Conservation (phyloP, 2,113 vertebrate genomes). For the Poeciliopsis turrubarensis region DNA sequence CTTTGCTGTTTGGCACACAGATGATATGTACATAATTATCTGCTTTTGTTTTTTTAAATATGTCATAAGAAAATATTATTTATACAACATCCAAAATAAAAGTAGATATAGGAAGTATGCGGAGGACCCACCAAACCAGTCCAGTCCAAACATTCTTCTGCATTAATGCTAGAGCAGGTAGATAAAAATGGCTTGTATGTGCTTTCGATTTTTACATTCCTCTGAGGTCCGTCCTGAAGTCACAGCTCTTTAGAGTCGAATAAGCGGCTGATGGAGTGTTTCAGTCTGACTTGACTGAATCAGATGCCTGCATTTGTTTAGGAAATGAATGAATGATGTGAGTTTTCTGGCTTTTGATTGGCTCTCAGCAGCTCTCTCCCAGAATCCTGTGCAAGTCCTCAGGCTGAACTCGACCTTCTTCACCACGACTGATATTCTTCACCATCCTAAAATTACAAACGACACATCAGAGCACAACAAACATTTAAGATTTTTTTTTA, state of each 20-base stretch:
- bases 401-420: slow-evolving; percentile 84
- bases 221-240: slow-evolving; percentile 27
- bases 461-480: neutral
- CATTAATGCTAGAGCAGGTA: slow-evolving; percentile 17
- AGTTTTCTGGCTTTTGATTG: slow-evolving; percentile 56
- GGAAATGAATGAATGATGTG: slow-evolving; percentile 11
- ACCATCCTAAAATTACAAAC: slow-evolving; percentile 80
- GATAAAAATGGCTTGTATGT: slow-evolving; percentile 20
- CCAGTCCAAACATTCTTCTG: slow-evolving; percentile 15
- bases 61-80: slow-evolving; percentile 67
- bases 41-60: slow-evolving; percentile 11
- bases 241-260: slow-evolving; percentile 17
- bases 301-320: slow-evolving; percentile 24
- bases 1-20: slow-evolving; percentile 65
- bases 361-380: slow-evolving; percentile 81
- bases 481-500: neutral
- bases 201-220: slow-evolving; percentile 21
- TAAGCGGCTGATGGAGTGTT: slow-evolving; percentile 38
- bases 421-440: slow-evolving; percentile 88
- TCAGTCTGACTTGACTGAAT: slow-evolving; percentile 27
- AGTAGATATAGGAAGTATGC: slow-evolving; percentile 16
- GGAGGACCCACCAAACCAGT: slow-evolving; percentile 8
- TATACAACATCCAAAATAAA: slow-evolving; percentile 38
- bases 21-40: slow-evolving; percentile 47
- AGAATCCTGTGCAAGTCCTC: slow-evolving; percentile 87